Conservation (phyloP, 2,113 vertebrate genomes). For the Catharus minimus region DNA sequence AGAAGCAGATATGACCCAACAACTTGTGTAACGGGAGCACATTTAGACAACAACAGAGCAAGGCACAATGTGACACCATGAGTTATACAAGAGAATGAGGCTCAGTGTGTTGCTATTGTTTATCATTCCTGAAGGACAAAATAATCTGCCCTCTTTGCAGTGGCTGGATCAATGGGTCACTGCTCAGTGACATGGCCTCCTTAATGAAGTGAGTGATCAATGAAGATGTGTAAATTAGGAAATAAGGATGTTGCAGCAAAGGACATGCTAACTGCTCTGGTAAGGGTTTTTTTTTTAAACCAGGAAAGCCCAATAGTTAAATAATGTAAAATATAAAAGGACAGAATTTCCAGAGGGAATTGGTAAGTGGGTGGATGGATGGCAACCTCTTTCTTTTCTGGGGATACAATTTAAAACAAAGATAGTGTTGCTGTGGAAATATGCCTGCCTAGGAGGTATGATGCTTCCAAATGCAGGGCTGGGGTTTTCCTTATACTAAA, state of each 20-base stretch:
- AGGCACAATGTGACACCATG: not conserved
- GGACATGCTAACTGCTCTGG: not conserved
- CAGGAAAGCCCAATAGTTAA: not conserved
- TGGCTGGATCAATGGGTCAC: not conserved
- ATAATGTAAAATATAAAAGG: not conserved
- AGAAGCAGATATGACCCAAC: not conserved
- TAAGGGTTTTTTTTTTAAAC: not conserved
- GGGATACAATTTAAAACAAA: not conserved
- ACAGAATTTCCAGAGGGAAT: slow-evolving; percentile 15
- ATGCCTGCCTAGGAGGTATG: not conserved
- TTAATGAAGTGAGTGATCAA: not conserved
- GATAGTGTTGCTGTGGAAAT: slow-evolving; percentile 7
- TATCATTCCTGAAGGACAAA: not conserved
- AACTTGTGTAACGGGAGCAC: not conserved
- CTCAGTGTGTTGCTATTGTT: not conserved
- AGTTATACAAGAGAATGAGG: not conserved
- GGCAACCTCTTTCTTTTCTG: slow-evolving; percentile 1
- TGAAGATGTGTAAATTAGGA: not conserved
- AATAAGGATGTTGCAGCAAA: not conserved
- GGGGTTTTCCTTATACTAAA: not conserved
- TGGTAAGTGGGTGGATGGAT: not conserved
- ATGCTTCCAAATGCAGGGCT: not conserved
- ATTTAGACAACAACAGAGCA: not conserved
- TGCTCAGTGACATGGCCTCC: not conserved
- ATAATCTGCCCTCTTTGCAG: not conserved